Evolutionary conservation across 2,888 invertebrate genomes (phyloP), one percentile per base, ranked within the genome.

Genomic region (Syritta pipiens): DNA sequence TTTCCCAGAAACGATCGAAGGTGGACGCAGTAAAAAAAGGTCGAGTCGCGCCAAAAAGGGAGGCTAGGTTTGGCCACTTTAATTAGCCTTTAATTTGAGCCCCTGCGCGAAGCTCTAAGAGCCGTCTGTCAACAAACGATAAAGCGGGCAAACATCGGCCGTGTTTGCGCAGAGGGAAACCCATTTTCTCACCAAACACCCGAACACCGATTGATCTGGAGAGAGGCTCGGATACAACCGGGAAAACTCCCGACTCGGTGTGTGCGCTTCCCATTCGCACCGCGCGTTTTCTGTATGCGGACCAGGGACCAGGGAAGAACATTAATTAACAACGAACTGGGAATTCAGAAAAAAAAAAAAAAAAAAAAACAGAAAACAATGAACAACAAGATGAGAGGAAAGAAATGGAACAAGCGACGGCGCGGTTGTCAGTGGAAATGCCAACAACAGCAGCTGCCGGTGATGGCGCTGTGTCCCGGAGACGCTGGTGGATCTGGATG

Each of bases 61-160:
- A 17, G 10, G 26, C 5, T 19, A 12, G 63, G 69, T 59, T 60
- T 49, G 60, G 53, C 42, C 32, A 55, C 40, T 60, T 77, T 77
- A 77, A 77, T 77, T 77, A 40, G 71, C 71, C 67, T 71, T 77
- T 77, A 77, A 67, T 77, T 77, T 71, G 71, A 77, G 48, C 59
- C 71, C 63, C 9, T 76, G 35, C 19, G 35, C 30, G 35, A 57
- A 63, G n/a, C 26, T 51, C 57, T 59, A 42, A 76, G 69, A 57
- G 71, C 40, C 48, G 53, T 77, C 53, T 40, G 48, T 65, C 40
- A 77, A 71, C 75, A 76, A 51, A 65, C 77, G 71, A 65, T 77
- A 71, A 77, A 77, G 12, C 28, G 71, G 67, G 22, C 71, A 76
- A 76, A 76, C 57, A 69, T 6, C 10, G 20, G 5, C 26, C 5